Evolutionary conservation across 2,888 invertebrate species (phyloP), one percentile per base, ranked within the genome.

Genomic region (Tetragnatha montana): DNA sequence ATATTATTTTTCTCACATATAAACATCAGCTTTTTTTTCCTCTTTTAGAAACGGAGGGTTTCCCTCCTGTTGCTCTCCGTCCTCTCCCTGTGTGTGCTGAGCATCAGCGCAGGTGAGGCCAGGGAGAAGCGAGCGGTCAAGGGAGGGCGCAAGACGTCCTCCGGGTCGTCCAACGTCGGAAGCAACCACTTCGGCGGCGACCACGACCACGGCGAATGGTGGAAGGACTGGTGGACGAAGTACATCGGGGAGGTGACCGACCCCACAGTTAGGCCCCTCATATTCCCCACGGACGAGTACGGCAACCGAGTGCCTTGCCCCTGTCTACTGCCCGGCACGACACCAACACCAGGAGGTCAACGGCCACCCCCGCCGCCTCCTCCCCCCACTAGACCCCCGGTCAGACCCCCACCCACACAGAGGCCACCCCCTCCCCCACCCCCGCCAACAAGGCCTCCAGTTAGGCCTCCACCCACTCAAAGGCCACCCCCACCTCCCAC

Each of bases 181-280:
- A 82, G 17, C 17, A 79, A 76, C 1, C 35, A 73, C 7, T 47
- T 82, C 6, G 88, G 51, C 19, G 86, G 74, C 6, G 89, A 35
- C 35, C 68, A 85, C 35, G 47, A n/a, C n/a, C n/a, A 50, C 7
- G 87, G 89, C 0, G 91, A 88, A 89, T 91, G 91, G 91, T 91
- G 91, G 91, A 88, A 89, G 75, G 89, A 83, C 74, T 91, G 91
- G 91, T 91, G 89, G 89, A 68, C 60, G 47, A 85, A 88, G 80
- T 91, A 91, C 78, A 91, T 91, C 49, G 83, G 88, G 47, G 91
- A 91, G 21, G 91, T 91, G 3, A 91, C 91, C 14, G 91, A 91
- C 74, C 91, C 91, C 4, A 91, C 91, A 12, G 91, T 87, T 3
- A 51, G 90, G 0, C 91, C 91, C 0, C 68, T 88, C 10, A 81